A percentile compares a stretch with the other conserved stretches of the same genome.
Evolutionary conservation across 2,113 vertebrate genomes (phyloP).

Genomic region (Malurus melanocephalus): DNA sequence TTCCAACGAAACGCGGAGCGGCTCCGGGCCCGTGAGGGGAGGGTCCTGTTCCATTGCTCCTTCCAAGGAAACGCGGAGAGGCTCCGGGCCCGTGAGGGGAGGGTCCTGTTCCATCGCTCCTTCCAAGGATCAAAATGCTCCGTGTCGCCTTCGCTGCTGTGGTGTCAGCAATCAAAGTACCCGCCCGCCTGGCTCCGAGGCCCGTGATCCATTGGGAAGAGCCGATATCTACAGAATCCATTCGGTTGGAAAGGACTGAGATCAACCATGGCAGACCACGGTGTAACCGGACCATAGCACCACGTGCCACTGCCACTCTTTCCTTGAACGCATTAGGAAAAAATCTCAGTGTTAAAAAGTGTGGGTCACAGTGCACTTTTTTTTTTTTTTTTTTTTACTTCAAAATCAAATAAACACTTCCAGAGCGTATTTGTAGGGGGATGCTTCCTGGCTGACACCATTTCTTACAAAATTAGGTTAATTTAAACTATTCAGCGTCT

Average conservation of each 20-base stretch:
- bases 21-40: too few species aligned
- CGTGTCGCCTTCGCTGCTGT: too few species aligned
- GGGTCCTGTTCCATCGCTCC: too few species aligned
- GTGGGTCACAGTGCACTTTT: not conserved
- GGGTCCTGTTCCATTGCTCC: too few species aligned
- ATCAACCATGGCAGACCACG: not conserved
- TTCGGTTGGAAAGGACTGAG: not conserved
- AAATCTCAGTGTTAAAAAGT: fast-evolving
- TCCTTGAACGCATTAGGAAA: not conserved
- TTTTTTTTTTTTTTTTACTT: not conserved
- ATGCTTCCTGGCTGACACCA: not conserved
- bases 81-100: too few species aligned
- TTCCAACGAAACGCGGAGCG: too few species aligned
- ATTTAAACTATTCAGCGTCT: not conserved
- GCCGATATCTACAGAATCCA: not conserved
- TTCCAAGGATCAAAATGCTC: too few species aligned
- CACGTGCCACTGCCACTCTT: not conserved
- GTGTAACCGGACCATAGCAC: not conserved
- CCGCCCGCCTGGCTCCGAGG: not conserved
- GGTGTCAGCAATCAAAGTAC: fast-evolving
- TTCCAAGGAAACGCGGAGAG: too few species aligned
- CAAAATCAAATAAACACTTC: not conserved
- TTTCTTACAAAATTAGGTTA: not conserved
- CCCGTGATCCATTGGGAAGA: fast-evolving
- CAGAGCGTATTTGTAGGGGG: not conserved